These are phyloP conservation scores for Callipepla californica DNA, from an alignment of 2,113 vertebrate genomes.

Conservation along the genomic window DNA sequence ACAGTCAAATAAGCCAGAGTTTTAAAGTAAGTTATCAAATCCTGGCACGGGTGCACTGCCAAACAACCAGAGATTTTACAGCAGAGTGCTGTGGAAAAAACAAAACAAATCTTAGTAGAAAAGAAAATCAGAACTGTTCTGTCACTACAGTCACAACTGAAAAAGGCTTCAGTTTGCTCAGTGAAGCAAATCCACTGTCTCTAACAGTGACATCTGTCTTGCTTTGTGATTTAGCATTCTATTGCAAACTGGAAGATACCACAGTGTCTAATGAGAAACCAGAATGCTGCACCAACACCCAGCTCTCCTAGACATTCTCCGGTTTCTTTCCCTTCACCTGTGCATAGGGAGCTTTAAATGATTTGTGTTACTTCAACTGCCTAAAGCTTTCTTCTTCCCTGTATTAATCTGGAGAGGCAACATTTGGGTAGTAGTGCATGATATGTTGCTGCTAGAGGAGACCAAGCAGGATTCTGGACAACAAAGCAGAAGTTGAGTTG, in stretches of 20 bases:
- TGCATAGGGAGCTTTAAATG: neutral
- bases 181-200: neutral
- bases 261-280: neutral
- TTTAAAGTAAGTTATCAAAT: conserved; percentile 22
- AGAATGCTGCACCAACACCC: neutral
- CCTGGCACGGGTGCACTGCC: neutral
- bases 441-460: neutral
- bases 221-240: neutral
- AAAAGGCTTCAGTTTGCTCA: neutral
- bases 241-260: neutral
- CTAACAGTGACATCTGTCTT: neutral
- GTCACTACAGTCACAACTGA: neutral
- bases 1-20: neutral
- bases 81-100: neutral
- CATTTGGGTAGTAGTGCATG: neutral
- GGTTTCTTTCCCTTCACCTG: neutral
- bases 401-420: neutral
- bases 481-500: neutral
- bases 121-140: neutral
- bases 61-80: neutral
- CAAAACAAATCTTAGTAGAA: neutral
- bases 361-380: neutral
- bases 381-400: neutral
- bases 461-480: neutral
- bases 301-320: neutral